Evolutionary conservation across 1,140 invertebrate genomes (phyloP).

Genomic region (Saccostrea echinata): DNA sequence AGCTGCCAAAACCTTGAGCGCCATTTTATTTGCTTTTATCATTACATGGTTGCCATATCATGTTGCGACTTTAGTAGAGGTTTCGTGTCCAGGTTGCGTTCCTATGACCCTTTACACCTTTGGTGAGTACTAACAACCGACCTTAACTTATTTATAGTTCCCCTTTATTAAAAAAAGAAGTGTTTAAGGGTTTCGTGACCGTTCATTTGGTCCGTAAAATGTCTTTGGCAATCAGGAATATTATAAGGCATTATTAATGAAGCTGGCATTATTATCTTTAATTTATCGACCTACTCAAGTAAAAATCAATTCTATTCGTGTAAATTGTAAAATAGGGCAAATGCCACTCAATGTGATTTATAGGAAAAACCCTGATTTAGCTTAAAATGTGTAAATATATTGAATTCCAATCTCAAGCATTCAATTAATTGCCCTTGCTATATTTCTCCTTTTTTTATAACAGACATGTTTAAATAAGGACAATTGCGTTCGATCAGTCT

Average conservation of each 20-base stretch:
- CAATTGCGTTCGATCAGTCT: background rate
- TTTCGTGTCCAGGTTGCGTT: constrained; percentile 78
- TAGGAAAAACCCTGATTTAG: constrained; percentile 3
- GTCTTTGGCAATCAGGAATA: background rate
- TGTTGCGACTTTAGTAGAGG: constrained; percentile 83
- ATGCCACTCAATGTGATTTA: constrained; percentile 8
- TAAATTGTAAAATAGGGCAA: background rate
- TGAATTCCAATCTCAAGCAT: constrained; percentile 26
- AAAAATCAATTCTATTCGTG: background rate
- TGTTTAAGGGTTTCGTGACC: background rate
- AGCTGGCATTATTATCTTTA: constrained; percentile 8
- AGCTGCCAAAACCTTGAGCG: constrained; percentile 97
- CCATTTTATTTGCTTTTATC: constrained; percentile 98
- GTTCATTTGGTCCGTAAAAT: background rate
- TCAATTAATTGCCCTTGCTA: background rate
- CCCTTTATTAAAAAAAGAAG: background rate
- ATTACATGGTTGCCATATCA: constrained; percentile 99
- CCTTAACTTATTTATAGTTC: background rate
- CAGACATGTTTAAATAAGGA: background rate
- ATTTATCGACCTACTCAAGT: background rate
- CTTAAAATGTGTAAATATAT: constrained; percentile 27
- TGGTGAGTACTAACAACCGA: constrained; percentile 47
- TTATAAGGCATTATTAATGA: constrained; percentile 11
- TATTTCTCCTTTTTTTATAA: constrained; percentile 4
- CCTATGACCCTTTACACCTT: constrained; percentile 55